A percentile compares a stretch with the other conserved stretches of the same genome.
Conservation (phyloP, 2,113 vertebrate species). For the Xiphophorus maculatus region DNA sequence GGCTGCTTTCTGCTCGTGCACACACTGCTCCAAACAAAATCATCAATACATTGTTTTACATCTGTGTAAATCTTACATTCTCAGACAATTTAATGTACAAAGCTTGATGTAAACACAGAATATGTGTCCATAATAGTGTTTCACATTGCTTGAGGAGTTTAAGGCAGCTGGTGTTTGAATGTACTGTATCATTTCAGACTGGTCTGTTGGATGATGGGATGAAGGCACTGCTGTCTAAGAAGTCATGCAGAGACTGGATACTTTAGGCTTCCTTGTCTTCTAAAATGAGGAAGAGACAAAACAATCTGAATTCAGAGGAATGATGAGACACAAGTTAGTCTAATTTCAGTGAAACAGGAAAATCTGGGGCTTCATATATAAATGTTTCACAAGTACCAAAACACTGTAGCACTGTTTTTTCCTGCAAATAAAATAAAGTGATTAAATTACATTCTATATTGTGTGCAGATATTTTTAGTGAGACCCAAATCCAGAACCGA, state of each 20-base stretch:
- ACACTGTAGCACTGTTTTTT: not conserved
- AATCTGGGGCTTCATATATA: not conserved
- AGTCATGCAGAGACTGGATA: not conserved
- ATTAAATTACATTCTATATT: not conserved
- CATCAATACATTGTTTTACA: not conserved
- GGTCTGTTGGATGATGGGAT: slow-evolving; percentile 18
- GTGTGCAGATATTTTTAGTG: not conserved
- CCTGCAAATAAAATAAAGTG: not conserved
- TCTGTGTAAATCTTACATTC: not conserved
- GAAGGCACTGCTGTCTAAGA: slow-evolving; percentile 55
- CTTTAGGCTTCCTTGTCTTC: slow-evolving; percentile 53
- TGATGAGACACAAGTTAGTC: not conserved
- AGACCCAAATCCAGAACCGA: not conserved
- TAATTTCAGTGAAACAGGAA: not conserved
- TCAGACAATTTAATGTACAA: not conserved
- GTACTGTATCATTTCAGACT: slow-evolving; percentile 9
- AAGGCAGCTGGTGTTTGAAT: slow-evolving; percentile 43
- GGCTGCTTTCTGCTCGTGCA: no score
- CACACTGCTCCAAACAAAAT: not conserved
- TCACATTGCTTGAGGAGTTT: slow-evolving; percentile 11
- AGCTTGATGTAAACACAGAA: not conserved
- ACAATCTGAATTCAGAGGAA: not conserved
- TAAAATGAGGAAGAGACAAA: slow-evolving; percentile 14
- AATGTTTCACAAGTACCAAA: not conserved
- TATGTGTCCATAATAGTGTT: not conserved